These are phyloP conservation scores for Scelioninae gen. 1 DNA, from an alignment of 2,888 invertebrate species.

Conservation along the genomic window DNA sequence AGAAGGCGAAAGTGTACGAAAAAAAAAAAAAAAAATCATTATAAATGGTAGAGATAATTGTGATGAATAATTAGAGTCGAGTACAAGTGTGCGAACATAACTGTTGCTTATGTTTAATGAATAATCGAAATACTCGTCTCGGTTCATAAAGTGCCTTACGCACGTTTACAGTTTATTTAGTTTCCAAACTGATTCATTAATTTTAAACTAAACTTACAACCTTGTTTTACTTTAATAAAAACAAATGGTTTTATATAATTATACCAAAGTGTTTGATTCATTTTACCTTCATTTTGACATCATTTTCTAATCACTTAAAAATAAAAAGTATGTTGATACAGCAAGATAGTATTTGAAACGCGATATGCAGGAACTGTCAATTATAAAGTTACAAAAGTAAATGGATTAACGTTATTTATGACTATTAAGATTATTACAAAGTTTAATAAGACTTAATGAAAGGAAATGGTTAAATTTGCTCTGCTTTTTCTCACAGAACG, in stretches of 20 bases:
- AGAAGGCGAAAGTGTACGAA: neutral
- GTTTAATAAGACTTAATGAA: neutral
- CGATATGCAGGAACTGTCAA: conserved; percentile 25
- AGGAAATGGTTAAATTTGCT: conserved; percentile 45
- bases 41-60: too few species aligned
- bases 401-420: conserved; percentile 24
- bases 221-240: too few species aligned
- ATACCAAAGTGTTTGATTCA: too few species aligned
- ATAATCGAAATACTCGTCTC: conserved; percentile 38
- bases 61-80: neutral
- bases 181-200: too few species aligned
- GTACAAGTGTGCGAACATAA: conserved; percentile 4
- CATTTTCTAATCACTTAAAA: neutral
- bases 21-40: too few species aligned
- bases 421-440: conserved; percentile 30
- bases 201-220: too few species aligned
- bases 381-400: conserved; percentile 29
- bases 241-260: too few species aligned
- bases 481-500: conserved; percentile 16
- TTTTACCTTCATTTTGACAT: too few species aligned
- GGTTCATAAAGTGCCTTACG: conserved; percentile 44
- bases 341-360: conserved; percentile 3
- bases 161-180: conserved; percentile 8
- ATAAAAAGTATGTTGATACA: conserved; percentile 7
- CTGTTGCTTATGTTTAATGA: conserved; percentile 23